A percentile compares a stretch with the other conserved stretches of the same genome.
Evolutionary conservation across 2,888 invertebrate genomes (phyloP).

Genomic region (Sinotaia quadrata): DNA sequence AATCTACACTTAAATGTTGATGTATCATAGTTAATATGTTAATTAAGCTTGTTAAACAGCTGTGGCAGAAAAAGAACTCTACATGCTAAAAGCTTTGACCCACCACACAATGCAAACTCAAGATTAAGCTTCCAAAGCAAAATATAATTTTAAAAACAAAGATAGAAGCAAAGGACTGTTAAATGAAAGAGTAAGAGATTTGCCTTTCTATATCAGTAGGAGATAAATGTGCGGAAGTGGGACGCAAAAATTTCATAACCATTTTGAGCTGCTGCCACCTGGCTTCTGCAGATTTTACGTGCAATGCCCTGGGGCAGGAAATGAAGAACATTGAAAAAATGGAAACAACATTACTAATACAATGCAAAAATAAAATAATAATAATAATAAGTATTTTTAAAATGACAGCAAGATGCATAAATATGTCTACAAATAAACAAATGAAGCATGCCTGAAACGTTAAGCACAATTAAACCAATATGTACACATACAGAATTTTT

Average conservation of each 20-base stretch:
- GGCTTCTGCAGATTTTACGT: conserved; percentile 48
- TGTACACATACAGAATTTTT: no score
- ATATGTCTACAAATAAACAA: no score
- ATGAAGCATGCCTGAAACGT: no score
- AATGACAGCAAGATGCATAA: no score
- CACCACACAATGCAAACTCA: neutral
- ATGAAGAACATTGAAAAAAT: neutral
- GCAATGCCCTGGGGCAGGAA: conserved; percentile 25
- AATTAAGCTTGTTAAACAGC: no score
- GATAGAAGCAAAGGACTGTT: neutral
- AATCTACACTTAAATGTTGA: no score
- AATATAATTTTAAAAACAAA: conserved; percentile 5
- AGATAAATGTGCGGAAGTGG: conserved; percentile 41
- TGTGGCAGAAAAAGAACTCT: no score
- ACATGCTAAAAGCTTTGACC: no score
- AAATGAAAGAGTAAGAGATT: conserved; percentile 19
- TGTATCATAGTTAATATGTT: no score
- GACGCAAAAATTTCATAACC: conserved; percentile 60
- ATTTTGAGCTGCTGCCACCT: conserved; percentile 60
- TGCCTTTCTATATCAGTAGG: conserved; percentile 57
- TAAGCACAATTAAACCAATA: no score
- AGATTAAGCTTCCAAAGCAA: conserved; percentile 1
- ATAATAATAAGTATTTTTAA: no score
- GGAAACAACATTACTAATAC: neutral
- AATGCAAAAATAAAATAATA: no score